These are phyloP conservation scores for Ametastegia equiseti DNA, from an alignment of 2,888 invertebrate genomes.

Conservation along the genomic window DNA sequence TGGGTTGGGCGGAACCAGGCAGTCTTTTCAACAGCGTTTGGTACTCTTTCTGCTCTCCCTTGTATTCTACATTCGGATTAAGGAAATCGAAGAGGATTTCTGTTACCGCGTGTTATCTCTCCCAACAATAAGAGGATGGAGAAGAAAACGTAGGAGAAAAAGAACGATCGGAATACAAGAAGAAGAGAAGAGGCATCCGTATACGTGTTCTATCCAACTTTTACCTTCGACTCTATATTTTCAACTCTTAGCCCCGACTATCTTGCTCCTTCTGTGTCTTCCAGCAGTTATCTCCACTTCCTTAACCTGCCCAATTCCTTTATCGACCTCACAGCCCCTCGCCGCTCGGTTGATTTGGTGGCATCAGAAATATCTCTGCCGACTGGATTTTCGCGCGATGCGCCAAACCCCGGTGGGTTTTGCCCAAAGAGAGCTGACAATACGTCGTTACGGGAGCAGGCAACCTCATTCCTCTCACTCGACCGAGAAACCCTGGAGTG, in stretches of 20 bases:
- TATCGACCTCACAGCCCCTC: constrained; percentile 16
- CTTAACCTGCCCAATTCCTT: constrained; percentile 37
- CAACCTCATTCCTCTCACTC: constrained; percentile 50
- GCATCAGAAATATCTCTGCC: constrained; percentile 29
- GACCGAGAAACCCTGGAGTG: constrained; percentile 66
- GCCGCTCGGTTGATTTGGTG: constrained; percentile 29
- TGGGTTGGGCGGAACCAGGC: constrained; percentile 8
- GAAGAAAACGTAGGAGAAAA: neutral
- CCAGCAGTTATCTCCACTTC: constrained; percentile 9
- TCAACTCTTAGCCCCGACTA: constrained; percentile 6
- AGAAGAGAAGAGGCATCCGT: constrained; percentile 1
- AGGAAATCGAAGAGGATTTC: constrained; percentile 45
- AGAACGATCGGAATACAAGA: too few species aligned
- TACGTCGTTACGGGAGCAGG: constrained; percentile 69
- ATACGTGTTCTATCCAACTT: constrained; percentile 14
- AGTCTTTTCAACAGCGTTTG: constrained; percentile 12
- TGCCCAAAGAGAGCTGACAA: constrained; percentile 67
- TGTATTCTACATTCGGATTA: constrained; percentile 28
- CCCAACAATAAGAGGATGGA: neutral
- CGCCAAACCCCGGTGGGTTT: constrained; percentile 43
- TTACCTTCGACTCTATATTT: neutral
- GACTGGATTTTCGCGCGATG: constrained; percentile 33
- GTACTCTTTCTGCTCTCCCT: neutral
- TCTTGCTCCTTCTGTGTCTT: neutral
- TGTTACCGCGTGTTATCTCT: constrained; percentile 28